These are phyloP conservation scores for Nicator chloris DNA, from an alignment of 2,113 vertebrate genomes.

Conservation along the genomic window DNA sequence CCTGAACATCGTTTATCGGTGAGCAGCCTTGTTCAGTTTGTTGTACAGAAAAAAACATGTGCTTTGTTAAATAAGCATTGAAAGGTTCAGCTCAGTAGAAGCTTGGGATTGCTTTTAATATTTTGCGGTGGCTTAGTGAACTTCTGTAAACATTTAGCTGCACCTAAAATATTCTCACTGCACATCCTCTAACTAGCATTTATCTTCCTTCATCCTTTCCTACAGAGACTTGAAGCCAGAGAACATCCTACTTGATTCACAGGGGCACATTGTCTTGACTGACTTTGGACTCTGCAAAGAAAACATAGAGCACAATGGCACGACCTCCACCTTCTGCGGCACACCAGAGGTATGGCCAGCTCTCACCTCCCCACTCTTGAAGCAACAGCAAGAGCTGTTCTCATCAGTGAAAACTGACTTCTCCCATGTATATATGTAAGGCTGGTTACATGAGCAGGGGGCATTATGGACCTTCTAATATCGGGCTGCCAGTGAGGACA, in stretches of 20 bases:
- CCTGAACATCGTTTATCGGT: slow-evolving; percentile 96
- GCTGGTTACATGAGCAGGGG: not conserved
- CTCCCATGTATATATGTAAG: not conserved
- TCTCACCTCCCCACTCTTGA: not conserved
- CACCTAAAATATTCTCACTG: not conserved
- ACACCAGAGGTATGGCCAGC: slow-evolving; percentile 87
- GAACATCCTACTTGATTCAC: slow-evolving; percentile 95
- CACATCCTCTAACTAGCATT: not conserved
- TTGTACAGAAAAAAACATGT: rapidly evolving
- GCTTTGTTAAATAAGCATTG: not conserved
- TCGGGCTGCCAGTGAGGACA: not conserved
- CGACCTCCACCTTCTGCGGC: slow-evolving; percentile 97
- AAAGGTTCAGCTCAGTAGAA: not conserved
- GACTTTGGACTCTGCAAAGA: slow-evolving; percentile 99
- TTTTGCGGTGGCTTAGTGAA: not conserved
- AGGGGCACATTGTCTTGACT: slow-evolving; percentile 96
- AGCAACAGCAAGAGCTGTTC: not conserved
- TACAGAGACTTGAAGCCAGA: slow-evolving; percentile 93
- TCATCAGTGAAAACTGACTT: not conserved
- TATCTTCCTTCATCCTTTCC: not conserved
- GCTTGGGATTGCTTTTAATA: not conserved
- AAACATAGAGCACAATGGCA: slow-evolving; percentile 96
- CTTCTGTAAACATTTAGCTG: not conserved
- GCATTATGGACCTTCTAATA: not conserved
- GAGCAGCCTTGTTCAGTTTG: not conserved